Conservation (phyloP, 2,797 vertebrate genomes). For the Cyprinella venusta region DNA sequence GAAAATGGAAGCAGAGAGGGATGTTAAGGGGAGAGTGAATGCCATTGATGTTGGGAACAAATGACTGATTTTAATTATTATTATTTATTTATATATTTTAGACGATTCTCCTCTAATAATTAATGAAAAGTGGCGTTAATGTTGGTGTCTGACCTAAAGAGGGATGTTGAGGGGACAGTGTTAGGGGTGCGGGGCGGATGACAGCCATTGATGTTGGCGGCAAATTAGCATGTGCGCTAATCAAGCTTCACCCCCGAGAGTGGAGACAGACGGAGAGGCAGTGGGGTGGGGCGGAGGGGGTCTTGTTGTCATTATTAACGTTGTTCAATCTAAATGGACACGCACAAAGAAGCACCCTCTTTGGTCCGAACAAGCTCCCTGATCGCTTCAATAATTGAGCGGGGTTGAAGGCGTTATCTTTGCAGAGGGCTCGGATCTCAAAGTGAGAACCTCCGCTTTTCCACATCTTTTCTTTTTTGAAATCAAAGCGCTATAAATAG, state of each 20-base stretch:
- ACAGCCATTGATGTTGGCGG: conserved; percentile 64
- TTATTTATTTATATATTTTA: no score
- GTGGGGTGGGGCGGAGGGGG: conserved; percentile 16
- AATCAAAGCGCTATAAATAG: conserved; percentile 80
- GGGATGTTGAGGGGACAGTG: neutral
- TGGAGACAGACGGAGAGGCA: conserved; percentile 45
- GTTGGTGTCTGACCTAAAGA: conserved; percentile 72
- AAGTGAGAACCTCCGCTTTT: conserved; percentile 60
- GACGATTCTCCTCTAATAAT: no score
- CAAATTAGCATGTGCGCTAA: conserved; percentile 70
- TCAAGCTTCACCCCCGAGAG: conserved; percentile 56
- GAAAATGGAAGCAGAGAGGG: conserved; percentile 42
- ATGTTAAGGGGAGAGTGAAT: conserved; percentile 27
- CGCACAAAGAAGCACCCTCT: conserved; percentile 14
- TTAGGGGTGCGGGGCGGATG: conserved; percentile 38
- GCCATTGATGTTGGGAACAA: conserved; percentile 62
- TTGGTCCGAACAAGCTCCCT: conserved; percentile 38
- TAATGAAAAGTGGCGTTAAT: neutral
- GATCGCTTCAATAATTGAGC: conserved; percentile 57
- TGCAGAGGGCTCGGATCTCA: conserved; percentile 47
- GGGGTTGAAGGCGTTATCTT: conserved; percentile 56
- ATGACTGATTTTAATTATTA: no score
- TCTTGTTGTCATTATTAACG: conserved; percentile 33
- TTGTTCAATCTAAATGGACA: conserved; percentile 27
- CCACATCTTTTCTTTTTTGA: conserved; percentile 79